Evolutionary conservation across 2,797 vertebrate species (phyloP), one percentile per base, ranked within the genome.

Genomic region (Phoxinus dragarum): DNA sequence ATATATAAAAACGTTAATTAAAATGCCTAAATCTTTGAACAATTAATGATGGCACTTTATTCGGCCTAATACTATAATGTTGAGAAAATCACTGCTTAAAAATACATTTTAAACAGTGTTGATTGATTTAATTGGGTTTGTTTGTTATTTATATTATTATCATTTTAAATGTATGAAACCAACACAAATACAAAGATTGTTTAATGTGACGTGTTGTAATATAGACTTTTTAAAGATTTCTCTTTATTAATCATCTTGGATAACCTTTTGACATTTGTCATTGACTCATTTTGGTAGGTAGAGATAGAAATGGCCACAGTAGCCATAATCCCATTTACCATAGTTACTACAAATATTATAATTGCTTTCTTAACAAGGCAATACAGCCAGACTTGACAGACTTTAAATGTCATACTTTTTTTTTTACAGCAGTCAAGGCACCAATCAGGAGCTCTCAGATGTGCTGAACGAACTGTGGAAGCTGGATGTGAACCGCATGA

Each of bases 381-480:
- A 9, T 40, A 40, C 21, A 59, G 21, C 21, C 54, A 59, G 21
- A 59, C 11, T 16, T 40, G 21, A n/a, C 54, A 77, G 23, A 59
- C 12, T 0, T 61, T 59, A 14, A 77, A 27, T 61, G 14, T 42
- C n/a, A 36, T 86, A n/a, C 34, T 27, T 80, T n/a, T 68, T 68
- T 27, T 71, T 31, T 5, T 34, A 3, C 59, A 77, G 27, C 80
- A 97, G 96, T 88, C 88, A 90, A 34, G 77, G 88, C 67, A 88
- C 94, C 67, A 91, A 95, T 85, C 84, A 49, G 85, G 96, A 97
- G 82, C 96, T 98, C 85, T 95, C 95, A 5, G 92, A 94, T 44
- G 90, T 97, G 69, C 89, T 98, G 16, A 97, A 88, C 82, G 89
- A 97, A 73, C 90, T 97, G 59, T 97, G 96, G 96, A 88, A 80